phyloP scores from a whole-genome alignment of 2,797 vertebrate genomes.

The Lepilemur ruficaudatus region DNA sequence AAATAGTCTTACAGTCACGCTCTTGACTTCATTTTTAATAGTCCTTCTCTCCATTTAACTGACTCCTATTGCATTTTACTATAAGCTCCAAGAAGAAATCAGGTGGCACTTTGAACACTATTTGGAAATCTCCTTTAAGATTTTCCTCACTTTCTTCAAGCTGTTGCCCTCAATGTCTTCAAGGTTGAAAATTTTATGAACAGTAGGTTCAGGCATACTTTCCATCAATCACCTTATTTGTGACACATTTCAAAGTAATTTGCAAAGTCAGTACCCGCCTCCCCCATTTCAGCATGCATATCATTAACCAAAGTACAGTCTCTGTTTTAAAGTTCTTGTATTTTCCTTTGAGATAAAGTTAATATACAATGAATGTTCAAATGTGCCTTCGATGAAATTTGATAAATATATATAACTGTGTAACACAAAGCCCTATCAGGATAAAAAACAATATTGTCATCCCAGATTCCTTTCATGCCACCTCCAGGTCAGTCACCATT shows the following conservation, averaged over 20 bases:
- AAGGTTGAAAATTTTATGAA: background rate
- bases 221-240: background rate
- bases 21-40: background rate
- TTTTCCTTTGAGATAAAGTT: constrained; percentile 12
- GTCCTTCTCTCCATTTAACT: background rate
- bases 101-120: background rate
- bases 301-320: constrained; percentile 20
- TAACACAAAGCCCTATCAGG: background rate
- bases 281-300: background rate
- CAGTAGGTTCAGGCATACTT: background rate
- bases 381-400: background rate
- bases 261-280: background rate
- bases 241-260: constrained; percentile 10
- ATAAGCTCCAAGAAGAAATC: background rate
- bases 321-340: background rate
- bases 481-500: background rate
- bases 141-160: background rate
- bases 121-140: constrained; percentile 6
- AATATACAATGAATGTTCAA: background rate
- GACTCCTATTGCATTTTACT: background rate
- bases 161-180: background rate
- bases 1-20: background rate
- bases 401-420: background rate
- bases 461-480: background rate
- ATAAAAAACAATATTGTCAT: background rate